Percentiles rank a stretch among this genome's conserved stretches.
phyloP scores from a whole-genome alignment of 2,113 vertebrate genomes.

The Chamaetylas fuelleborni region DNA sequence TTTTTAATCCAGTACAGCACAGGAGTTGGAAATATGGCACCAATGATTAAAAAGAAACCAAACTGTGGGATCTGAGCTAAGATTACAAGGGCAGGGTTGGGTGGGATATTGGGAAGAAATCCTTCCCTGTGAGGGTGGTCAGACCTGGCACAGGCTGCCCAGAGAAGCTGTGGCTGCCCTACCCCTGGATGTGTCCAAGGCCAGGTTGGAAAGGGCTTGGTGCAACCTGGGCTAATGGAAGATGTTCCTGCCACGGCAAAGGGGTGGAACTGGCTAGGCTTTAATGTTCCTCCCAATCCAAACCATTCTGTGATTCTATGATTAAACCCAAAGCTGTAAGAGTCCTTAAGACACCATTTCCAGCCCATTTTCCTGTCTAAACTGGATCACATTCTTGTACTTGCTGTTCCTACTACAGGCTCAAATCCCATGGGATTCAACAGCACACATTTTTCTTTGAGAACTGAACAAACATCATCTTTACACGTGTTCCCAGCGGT shows the following conservation, averaged over 20 bases:
- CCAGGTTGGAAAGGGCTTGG: accelerated
- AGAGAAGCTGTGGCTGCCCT: background rate
- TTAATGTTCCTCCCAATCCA: background rate
- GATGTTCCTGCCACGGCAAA: background rate
- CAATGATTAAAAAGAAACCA: accelerated
- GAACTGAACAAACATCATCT: background rate
- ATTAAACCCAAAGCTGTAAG: background rate
- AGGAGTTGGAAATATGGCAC: background rate
- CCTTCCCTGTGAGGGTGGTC: accelerated
- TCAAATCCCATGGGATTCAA: accelerated
- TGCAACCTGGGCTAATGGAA: accelerated
- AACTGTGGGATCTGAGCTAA: background rate
- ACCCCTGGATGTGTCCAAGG: background rate
- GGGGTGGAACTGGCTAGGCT: accelerated
- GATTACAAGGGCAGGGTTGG: background rate
- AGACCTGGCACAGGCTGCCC: background rate
- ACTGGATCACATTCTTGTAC: accelerated
- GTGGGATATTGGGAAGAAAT: background rate
- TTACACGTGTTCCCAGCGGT: slow-evolving; percentile 96
- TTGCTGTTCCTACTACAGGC: background rate
- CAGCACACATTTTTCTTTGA: accelerated
- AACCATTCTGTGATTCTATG: background rate
- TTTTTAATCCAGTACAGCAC: background rate
- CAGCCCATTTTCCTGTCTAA: background rate
- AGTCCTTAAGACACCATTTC: background rate